A percentile compares a stretch with the other conserved stretches of the same genome.
Conservation (phyloP, 2,888 invertebrate species). For the Synergus japonicus region DNA sequence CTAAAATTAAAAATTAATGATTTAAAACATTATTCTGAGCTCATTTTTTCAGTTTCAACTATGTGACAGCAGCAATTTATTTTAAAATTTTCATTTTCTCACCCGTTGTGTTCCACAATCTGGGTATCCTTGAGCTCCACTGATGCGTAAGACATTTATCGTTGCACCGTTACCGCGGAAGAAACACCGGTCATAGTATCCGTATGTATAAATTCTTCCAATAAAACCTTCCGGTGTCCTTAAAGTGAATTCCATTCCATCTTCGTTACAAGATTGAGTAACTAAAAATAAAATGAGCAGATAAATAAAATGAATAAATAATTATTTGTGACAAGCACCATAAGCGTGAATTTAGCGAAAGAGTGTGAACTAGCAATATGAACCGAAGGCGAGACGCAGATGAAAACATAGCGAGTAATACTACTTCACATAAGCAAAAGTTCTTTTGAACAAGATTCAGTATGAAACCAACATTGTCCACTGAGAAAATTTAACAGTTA, state of each 20-base stretch:
- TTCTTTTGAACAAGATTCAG: too few species aligned
- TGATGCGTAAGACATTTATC: slow-evolving; percentile 89
- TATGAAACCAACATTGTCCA: too few species aligned
- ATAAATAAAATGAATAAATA: background rate
- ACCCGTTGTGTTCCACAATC: slow-evolving; percentile 94
- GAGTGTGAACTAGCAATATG: too few species aligned
- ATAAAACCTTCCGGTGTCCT: slow-evolving; percentile 93
- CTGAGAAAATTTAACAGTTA: too few species aligned
- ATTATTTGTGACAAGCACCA: too few species aligned
- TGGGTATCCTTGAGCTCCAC: slow-evolving; percentile 94
- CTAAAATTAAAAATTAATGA: slow-evolving; percentile 76
- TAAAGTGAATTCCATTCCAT: slow-evolving; percentile 95
- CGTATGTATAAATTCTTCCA: slow-evolving; percentile 94
- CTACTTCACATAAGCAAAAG: too few species aligned
- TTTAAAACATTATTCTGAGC: background rate
- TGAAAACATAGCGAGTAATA: too few species aligned
- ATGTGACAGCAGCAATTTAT: background rate
- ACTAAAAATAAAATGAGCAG: slow-evolving; percentile 79
- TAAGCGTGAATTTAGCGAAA: too few species aligned
- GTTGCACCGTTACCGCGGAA: slow-evolving; percentile 94
- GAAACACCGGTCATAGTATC: slow-evolving; percentile 93
- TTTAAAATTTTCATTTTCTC: slow-evolving; percentile 52
- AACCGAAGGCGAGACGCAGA: too few species aligned
- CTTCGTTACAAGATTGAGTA: slow-evolving; percentile 93
- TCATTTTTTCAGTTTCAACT: background rate